Base-by-base conservation (phyloP, 2,888 invertebrate species). In the Chorisops tibialis region DNA sequence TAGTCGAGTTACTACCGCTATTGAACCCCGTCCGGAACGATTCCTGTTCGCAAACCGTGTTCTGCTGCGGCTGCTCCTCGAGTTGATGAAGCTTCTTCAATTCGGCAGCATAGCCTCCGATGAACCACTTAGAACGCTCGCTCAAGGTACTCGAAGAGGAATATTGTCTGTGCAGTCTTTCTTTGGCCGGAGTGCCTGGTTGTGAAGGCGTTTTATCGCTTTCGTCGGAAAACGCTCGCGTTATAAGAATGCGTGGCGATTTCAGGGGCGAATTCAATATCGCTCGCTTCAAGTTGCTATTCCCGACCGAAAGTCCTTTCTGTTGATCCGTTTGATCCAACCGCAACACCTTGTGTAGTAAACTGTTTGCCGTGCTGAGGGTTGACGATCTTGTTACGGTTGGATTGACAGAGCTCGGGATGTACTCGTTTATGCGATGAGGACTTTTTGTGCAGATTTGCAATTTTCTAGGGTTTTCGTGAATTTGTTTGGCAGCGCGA, bases 221-320 rank as follows among this genome's bases (percentile, higher is more conserved):
- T 70, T 88, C 88, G 70, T 88, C 87, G 16, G 87, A 88, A 80
- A 84, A 85, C 2, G 88, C 87, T 51, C 87, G 79, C 1, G 88
- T 88, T 67, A 89, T 88, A 7, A 87, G 82, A 61, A 88, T 88
- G 59, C 85, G 81, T 1, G 89, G 88, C 6, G 87, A 87, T 64
- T 82, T 81, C 22, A 80, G 78, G 4, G 78, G 74, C 37, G 62
- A 79, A 73, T 18, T 58, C 9, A 63, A 37, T 61, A 47, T 59
- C 61, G 22, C 16, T 61, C 54, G 16, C 60, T 61, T 39, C 72
- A 65, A 7, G 68, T 69, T 35, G 68, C 66, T 16, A 67, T 67
- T 64, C 54, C 38, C 39, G 64, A 61, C 68, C n/a, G 62, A 35
- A 39, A 66, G 52, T 59, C 35, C 61, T 61, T 71, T 73, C 12